Percentiles rank a stretch among this genome's conserved stretches.
phyloP scores from a whole-genome alignment of 2,797 vertebrate species.

The Anguilla megastoma region DNA sequence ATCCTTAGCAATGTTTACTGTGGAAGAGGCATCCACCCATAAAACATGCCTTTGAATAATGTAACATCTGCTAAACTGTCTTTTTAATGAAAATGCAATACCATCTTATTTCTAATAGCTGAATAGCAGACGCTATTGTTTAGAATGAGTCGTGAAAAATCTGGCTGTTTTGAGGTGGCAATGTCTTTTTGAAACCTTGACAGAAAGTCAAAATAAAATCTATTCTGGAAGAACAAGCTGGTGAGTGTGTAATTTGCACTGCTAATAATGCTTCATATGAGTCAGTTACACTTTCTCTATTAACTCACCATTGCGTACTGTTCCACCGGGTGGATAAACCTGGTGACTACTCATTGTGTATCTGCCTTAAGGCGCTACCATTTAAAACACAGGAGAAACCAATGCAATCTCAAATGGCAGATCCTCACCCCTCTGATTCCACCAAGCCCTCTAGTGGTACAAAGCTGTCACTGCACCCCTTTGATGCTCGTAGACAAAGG shows the following conservation, averaged over 20 bases:
- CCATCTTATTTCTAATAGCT: background rate
- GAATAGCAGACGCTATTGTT: slow-evolving; percentile 9
- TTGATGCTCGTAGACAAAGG: background rate
- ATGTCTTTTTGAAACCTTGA: background rate
- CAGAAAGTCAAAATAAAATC: background rate
- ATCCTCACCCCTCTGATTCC: background rate
- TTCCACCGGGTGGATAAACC: slow-evolving; percentile 87
- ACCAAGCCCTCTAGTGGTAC: background rate
- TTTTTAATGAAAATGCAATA: background rate
- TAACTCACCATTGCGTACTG: slow-evolving; percentile 35
- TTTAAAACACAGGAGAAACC: slow-evolving; percentile 69
- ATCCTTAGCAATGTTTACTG: background rate
- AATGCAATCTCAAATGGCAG: background rate
- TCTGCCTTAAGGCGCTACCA: slow-evolving; percentile 89
- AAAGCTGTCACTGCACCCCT: background rate
- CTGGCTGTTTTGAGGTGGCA: background rate
- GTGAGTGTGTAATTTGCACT: background rate
- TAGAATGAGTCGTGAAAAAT: background rate
- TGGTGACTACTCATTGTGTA: slow-evolving; percentile 91
- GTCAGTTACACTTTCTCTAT: slow-evolving; percentile 22
- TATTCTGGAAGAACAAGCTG: background rate
- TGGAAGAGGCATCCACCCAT: background rate
- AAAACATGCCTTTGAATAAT: background rate
- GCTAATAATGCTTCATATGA: background rate
- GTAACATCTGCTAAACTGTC: background rate